These are phyloP conservation scores for Rhagoletis pomonella DNA, from an alignment of 1,140 invertebrate genomes.

Conservation along the genomic window DNA sequence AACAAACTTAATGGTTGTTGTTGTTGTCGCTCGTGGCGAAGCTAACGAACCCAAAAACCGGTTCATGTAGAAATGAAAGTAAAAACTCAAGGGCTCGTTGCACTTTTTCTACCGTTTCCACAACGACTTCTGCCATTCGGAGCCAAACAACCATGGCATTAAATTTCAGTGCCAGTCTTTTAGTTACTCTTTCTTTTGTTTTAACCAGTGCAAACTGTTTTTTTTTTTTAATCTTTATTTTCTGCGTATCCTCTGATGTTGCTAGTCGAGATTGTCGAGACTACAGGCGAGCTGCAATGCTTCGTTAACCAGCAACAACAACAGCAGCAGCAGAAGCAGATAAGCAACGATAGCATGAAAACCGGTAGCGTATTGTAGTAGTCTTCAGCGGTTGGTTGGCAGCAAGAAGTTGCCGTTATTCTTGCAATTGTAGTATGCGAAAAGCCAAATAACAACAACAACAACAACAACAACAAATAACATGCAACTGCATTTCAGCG, in stretches of 20 bases:
- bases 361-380: slow-evolving; percentile 12
- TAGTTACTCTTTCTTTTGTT: background rate
- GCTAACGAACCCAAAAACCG: slow-evolving; percentile 50
- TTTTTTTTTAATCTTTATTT: background rate
- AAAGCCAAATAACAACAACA: background rate
- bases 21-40: background rate
- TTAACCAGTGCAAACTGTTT: background rate
- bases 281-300: background rate
- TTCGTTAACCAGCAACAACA: slow-evolving; percentile 3
- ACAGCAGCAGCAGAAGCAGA: background rate
- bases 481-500: slow-evolving; percentile 12
- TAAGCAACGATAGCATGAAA: background rate
- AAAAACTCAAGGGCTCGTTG: slow-evolving; percentile 73
- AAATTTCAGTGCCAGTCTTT: slow-evolving; percentile 53
- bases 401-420: slow-evolving; percentile 46
- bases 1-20: background rate
- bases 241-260: slow-evolving; percentile 10
- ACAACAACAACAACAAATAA: background rate
- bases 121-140: slow-evolving; percentile 57
- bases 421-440: slow-evolving; percentile 13
- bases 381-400: background rate
- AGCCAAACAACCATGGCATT: slow-evolving; percentile 55
- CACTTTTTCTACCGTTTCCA: slow-evolving; percentile 64
- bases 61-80: slow-evolving; percentile 65
- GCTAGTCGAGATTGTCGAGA: background rate